Evolutionary conservation across 2,888 invertebrate genomes (phyloP).

Genomic region (Apeira syringaria): DNA sequence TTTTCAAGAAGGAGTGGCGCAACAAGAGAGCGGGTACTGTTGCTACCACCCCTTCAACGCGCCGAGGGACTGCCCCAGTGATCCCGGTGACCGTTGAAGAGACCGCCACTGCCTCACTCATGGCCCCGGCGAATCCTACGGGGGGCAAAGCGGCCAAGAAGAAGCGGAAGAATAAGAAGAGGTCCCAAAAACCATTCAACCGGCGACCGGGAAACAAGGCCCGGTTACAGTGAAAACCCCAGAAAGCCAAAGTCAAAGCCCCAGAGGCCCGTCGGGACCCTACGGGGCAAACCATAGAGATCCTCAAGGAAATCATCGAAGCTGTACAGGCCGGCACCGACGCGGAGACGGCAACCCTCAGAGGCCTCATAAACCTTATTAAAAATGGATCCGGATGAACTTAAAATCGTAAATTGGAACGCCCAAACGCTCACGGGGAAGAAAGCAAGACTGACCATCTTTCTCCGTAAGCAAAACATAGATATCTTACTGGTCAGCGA

Average conservation of each 20-base stretch:
- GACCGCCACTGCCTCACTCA: background rate
- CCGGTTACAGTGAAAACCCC: no score
- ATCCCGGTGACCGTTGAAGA: background rate
- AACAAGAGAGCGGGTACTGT: no score
- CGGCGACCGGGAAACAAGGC: background rate
- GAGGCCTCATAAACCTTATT: constrained; percentile 6
- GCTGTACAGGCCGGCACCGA: constrained; percentile 2
- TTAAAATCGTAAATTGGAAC: constrained; percentile 8
- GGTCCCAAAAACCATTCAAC: background rate
- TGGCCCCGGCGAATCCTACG: constrained; percentile 1
- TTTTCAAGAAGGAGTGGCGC: no score
- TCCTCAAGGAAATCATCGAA: constrained; percentile 8
- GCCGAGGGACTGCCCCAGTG: background rate
- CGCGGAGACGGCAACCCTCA: constrained; percentile 6
- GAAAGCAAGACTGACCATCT: constrained; percentile 8
- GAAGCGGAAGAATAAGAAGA: background rate
- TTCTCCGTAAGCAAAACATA: constrained; percentile 6
- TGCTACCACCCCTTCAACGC: no score
- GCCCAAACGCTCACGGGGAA: constrained; percentile 12
- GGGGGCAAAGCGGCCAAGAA: background rate
- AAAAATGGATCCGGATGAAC: background rate
- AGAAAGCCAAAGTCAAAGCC: background rate
- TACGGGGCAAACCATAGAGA: constrained; percentile 1
- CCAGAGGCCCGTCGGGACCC: background rate
- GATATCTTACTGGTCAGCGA: constrained; percentile 8